Evolutionary conservation across 2,888 invertebrate genomes (phyloP).

Genomic region (Omphaloscelis lunosa): DNA sequence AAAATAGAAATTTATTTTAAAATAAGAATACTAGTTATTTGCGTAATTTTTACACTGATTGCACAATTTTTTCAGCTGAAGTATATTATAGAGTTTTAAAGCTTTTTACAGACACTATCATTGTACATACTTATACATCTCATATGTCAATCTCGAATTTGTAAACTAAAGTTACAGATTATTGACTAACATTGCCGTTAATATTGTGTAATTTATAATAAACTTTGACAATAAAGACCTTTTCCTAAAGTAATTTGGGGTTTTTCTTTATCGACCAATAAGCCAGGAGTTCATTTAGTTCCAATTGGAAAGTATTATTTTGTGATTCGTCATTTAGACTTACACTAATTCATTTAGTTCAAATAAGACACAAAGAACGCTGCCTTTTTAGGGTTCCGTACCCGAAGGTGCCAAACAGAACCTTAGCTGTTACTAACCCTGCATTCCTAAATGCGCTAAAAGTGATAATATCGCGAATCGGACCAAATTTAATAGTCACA

Average conservation of each 20-base stretch:
- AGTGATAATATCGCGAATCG: no score
- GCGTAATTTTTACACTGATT: slow-evolving; percentile 59
- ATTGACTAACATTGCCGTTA: slow-evolving; percentile 78
- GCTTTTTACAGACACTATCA: slow-evolving; percentile 70
- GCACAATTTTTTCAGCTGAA: slow-evolving; percentile 51
- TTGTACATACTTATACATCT: slow-evolving; percentile 70
- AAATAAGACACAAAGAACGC: neutral
- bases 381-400: neutral
- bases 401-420: no score
- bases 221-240: slow-evolving; percentile 86
- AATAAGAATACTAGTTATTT: slow-evolving; percentile 44
- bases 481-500: no score
- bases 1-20: slow-evolving; percentile 25
- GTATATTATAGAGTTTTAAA: slow-evolving; percentile 57
- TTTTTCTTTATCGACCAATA: slow-evolving; percentile 17
- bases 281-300: neutral
- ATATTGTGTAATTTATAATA: slow-evolving; percentile 81
- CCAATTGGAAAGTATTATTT: neutral
- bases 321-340: neutral
- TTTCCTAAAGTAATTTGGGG: slow-evolving; percentile 77
- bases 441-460: no score
- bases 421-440: no score
- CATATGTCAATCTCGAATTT: slow-evolving; percentile 74
- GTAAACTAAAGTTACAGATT: slow-evolving; percentile 69
- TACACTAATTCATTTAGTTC: neutral